Percentiles rank a stretch among this genome's conserved stretches.
Evolutionary conservation across 2,888 invertebrate species (phyloP).

Genomic region (Idaea aversata): DNA sequence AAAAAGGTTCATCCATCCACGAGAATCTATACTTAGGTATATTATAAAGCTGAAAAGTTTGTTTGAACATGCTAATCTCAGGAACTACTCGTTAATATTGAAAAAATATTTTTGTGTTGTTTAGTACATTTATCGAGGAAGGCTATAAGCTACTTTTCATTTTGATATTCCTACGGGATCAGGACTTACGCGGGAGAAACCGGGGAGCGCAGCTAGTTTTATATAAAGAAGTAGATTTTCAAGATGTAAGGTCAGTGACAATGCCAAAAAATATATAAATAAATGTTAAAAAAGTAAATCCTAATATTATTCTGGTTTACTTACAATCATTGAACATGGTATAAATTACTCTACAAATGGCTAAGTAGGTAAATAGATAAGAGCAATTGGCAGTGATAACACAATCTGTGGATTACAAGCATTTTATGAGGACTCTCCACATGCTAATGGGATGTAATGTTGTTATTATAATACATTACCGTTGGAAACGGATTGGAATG

Average conservation of each 20-base stretch:
- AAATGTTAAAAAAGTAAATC: neutral
- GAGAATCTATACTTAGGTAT: too few species aligned
- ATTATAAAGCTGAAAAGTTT: too few species aligned
- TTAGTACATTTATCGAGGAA: too few species aligned
- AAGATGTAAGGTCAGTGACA: neutral
- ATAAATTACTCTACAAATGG: neutral
- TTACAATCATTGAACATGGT: neutral
- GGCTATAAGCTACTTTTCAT: too few species aligned
- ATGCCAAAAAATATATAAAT: neutral
- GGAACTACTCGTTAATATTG: too few species aligned
- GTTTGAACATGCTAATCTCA: too few species aligned
- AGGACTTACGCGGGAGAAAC: too few species aligned
- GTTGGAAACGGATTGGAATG: neutral
- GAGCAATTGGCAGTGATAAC: slow-evolving; percentile 18
- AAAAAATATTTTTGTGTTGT: too few species aligned
- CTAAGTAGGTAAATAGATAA: slow-evolving; percentile 12
- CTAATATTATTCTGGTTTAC: neutral
- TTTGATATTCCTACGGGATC: too few species aligned
- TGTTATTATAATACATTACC: neutral
- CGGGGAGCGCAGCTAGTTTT: too few species aligned
- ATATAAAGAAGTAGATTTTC: neutral
- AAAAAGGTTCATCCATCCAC: too few species aligned
- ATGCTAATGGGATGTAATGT: slow-evolving; percentile 1
- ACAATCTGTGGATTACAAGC: slow-evolving; percentile 19
- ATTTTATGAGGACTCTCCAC: neutral